Evolutionary conservation across 2,113 vertebrate species (phyloP), one percentile per base, ranked within the genome.

Genomic region (Todiramphus chloris): DNA sequence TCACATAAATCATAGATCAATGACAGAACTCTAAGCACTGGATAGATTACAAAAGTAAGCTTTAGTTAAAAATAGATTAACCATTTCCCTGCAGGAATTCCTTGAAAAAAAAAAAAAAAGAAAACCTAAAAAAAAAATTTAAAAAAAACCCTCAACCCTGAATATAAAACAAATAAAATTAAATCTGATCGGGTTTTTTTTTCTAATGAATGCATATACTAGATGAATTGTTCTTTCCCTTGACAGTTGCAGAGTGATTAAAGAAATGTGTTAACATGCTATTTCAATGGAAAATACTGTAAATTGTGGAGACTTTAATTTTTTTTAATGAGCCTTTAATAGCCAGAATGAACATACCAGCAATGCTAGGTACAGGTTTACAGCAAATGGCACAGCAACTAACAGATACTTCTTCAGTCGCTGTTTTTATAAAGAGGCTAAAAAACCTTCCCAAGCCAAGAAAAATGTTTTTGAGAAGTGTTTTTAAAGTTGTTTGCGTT

Each of bases 1-100:
- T 98, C 98, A 98, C 98, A 98, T 98, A 98, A 98, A 98, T 98
- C 98, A 98, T 98, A 98, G 98, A 98, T 98, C 98, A 98, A 98
- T 98, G 98, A 98, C 98, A 98, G 98, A 98, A 98, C 97, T 98
- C 84, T 96, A 98, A 98, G 98, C 97, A 98, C 96, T 97, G 97
- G 97, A 98, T 98, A 98, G 97, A 98, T 98, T 98, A 98, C 97
- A 98, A 98, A 98, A 98, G 98, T 98, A 98, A 98, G 98, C 97
- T 98, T 98, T 98, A 98, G 97, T 98, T 98, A 98, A 98, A 98
- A 98, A 98, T 97, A 98, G 97, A 98, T 98, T 98, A 98, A 98
- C 97, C 97, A 93, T 98, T 98, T 98, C 97, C 97, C 97, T 98
- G 89, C 95, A 97, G 97, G 96, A 98, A 97, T 97, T 96, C 72